Evolutionary conservation across 2,888 invertebrate genomes (phyloP), one percentile per base, ranked within the genome.

Genomic region (Sclerodermus sp.): DNA sequence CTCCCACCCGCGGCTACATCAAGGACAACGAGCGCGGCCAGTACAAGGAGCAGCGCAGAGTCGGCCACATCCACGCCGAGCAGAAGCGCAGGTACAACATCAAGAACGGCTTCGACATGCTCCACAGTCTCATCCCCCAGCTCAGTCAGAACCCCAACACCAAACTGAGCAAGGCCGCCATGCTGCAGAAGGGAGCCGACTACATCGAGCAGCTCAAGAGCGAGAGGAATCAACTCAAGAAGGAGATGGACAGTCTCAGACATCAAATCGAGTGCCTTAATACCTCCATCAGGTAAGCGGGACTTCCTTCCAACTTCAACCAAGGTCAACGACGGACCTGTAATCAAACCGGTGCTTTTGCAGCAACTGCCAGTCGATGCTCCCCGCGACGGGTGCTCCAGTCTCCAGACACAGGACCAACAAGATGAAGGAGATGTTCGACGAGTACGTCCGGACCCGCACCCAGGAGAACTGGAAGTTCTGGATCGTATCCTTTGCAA

Each of bases 381-480:
- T 97, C 72, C 96, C 97, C 42, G 96, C 96, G 48, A 96, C 95
- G 57, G 96, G 96, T 53, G 96, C 93, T 53, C 96, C 96, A 2
- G 90, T 96, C 55, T 91, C 93, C 14, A 85, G 94, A 61, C 92
- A 93, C 71, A 86, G 93, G 66, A 91, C 90, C 32, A 92, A 90
- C 70, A 91, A 92, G 73, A 90, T 96, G 84, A 90, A 90, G 66
- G 94, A 95, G 80, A 89, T 96, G 87, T 96, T 94, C 79, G 91
- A 93, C 64, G 88, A 92, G 30, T 96, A 96, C 81, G 93, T 97
- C 40, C 85, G 89, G 62, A 85, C 83, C 66, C 83, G 94, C 53
- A 96, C 96, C 14, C 83, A 89, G 76, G 89, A 89, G 71, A 94
- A 95, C 80, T 97, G 96, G 96, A 96, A 95, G 82, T 97, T 96